A percentile compares a stretch with the other conserved stretches of the same genome.
Conservation (phyloP, 2,113 vertebrate genomes). For the Fregetta grallaria region DNA sequence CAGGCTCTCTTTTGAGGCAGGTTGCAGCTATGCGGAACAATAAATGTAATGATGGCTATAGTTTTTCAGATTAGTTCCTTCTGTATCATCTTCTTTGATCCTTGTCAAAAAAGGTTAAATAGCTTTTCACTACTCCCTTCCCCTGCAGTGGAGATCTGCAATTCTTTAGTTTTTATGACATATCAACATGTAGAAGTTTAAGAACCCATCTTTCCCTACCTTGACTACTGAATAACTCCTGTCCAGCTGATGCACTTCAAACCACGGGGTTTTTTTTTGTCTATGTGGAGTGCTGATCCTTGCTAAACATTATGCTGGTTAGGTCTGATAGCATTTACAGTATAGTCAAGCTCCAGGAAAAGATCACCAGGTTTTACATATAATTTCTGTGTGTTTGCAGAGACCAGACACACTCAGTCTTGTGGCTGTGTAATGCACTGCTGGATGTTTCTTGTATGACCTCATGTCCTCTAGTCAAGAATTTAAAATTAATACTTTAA, state of each 20-base stretch:
- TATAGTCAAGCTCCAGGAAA: background rate
- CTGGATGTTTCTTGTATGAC: background rate
- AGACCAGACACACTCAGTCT: background rate
- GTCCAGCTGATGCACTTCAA: background rate
- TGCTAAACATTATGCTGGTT: background rate
- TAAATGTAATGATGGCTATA: background rate
- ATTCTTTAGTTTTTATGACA: background rate
- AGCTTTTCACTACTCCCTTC: background rate
- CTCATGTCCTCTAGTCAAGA: background rate
- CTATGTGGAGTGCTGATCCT: background rate
- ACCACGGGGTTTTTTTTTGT: background rate
- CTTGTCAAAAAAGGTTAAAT: background rate
- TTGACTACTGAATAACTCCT: background rate
- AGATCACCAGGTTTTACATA: background rate
- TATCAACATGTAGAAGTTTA: background rate
- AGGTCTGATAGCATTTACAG: background rate
- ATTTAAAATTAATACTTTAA: conserved; percentile 50
- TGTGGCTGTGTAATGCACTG: background rate
- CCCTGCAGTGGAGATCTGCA: background rate
- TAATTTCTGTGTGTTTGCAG: background rate
- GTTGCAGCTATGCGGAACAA: background rate
- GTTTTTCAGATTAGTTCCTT: background rate
- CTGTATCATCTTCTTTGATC: background rate
- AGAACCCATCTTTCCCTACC: background rate
- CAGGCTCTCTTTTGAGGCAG: background rate